Conservation (phyloP, 2,797 vertebrate genomes). For the Eremophila alpestris region DNA sequence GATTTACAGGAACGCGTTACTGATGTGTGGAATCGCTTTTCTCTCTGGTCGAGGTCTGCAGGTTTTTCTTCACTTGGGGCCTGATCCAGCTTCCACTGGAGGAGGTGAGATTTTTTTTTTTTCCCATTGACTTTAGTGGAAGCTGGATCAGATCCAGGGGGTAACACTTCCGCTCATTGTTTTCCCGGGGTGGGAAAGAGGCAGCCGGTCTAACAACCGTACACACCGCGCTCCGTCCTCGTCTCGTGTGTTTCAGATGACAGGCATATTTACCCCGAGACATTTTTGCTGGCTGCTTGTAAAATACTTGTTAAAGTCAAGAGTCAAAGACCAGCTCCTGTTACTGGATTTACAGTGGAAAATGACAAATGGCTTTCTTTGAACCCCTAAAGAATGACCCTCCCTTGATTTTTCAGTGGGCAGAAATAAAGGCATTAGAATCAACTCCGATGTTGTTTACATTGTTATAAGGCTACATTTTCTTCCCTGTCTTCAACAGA, state of each 20-base stretch:
- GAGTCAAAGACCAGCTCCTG: background rate
- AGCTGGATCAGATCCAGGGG: conserved; percentile 22
- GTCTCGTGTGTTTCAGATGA: conserved; percentile 32
- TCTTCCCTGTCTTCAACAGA: background rate
- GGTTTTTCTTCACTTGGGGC: background rate
- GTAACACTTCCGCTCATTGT: conserved; percentile 57
- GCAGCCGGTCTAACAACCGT: background rate
- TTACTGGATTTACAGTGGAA: background rate
- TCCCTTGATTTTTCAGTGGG: background rate
- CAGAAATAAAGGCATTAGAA: background rate
- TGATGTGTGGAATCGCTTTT: background rate
- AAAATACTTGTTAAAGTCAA: background rate
- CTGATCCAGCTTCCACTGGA: background rate
- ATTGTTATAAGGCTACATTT: background rate
- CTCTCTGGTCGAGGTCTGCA: background rate
- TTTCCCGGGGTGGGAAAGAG: conserved; percentile 24
- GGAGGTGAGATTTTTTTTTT: background rate
- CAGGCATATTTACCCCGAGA: background rate
- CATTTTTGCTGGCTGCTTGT: background rate
- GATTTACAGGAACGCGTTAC: background rate
- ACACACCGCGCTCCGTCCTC: background rate
- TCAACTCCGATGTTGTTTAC: background rate
- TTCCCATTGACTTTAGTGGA: background rate
- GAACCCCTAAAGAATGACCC: background rate
- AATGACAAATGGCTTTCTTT: background rate